Evolutionary conservation across 37 sponge, comb jelly and placozoan species (phyloP), one percentile per base, ranked within the genome.

Genomic region (Amphimedon queenslandica): DNA sequence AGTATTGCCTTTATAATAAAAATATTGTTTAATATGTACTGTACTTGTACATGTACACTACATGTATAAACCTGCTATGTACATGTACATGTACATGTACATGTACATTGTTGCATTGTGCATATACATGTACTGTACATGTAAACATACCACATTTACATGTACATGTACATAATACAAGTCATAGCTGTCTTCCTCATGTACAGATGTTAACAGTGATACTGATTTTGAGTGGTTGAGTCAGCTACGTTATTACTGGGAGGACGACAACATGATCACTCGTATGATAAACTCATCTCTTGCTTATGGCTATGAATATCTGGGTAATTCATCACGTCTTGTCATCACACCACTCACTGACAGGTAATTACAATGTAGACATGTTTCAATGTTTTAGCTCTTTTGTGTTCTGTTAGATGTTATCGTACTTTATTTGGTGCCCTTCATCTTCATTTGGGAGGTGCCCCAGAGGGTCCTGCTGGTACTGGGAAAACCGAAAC

Each of bases 401-500:
- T 32, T 39, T 37, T 13, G 67, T 38, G 57, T 18, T 37, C 38
- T 65, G 8, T 33, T 41, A 85, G 93, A 61, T 93, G 93, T 71
- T 93, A 93, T 38, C 89, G 99, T 72, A 99, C 99, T 28, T 77
- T 99, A 51, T 99, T 99, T 78, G 96, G 99, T 63, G 99, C 99
- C 20, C 91, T 99, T 37, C 96, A 99, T 69, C 86, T 99, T 23
- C 91, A 94, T 73, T 67, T 99, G 77, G 99, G 99, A 18, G 99
- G 99, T 37, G 99, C 99, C 56, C 99, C 99, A 24, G 99, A 99
- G 71, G 99, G 99, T 11, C 99, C 99, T 43, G 99, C 99, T 55
- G 99, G 99, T 37, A 99, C 99, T 1, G 99, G 99, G 0, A 99
- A 99, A 64, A 99, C 99, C 27, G 99, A 99, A 78, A 99, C 99